Conservation (phyloP, 92 coral and sea anemone species). For the Ricordea florida region DNA sequence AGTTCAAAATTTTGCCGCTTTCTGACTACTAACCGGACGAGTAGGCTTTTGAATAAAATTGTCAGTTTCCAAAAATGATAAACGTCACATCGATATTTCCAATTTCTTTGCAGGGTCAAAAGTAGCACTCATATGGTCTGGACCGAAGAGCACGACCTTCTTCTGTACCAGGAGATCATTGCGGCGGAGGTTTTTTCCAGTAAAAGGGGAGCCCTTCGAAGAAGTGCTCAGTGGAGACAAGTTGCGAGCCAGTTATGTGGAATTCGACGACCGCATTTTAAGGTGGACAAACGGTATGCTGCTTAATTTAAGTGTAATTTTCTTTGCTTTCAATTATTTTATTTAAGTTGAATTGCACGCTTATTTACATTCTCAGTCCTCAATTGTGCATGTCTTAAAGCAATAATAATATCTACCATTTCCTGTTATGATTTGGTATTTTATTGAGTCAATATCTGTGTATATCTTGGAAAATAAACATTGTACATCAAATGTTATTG, state of each 20-base stretch:
- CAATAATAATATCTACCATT: too few relatives aligned
- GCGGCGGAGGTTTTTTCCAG: background rate
- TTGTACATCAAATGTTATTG: too few relatives aligned
- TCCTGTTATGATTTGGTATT: too few relatives aligned
- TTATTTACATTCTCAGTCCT: too few relatives aligned
- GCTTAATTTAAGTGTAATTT: too few relatives aligned
- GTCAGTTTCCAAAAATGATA: background rate
- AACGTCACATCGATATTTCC: background rate
- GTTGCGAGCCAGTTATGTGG: constrained; percentile 9
- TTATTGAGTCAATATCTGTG: too few relatives aligned
- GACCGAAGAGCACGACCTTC: background rate
- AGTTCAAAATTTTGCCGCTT: background rate
- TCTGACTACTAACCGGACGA: background rate
- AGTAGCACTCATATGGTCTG: background rate
- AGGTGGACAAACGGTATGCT: background rate
- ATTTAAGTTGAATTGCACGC: too few relatives aligned
- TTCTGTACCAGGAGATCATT: background rate
- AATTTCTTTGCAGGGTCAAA: background rate
- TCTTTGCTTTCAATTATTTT: too few relatives aligned
- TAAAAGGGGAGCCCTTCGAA: constrained; percentile 5
- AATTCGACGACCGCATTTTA: background rate
- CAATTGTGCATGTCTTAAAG: too few relatives aligned
- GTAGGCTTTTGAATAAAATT: background rate
- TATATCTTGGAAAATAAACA: too few relatives aligned
- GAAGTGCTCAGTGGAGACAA: constrained; percentile 9